Conservation (phyloP, 1,140 invertebrate species). For the Solen grandis region DNA sequence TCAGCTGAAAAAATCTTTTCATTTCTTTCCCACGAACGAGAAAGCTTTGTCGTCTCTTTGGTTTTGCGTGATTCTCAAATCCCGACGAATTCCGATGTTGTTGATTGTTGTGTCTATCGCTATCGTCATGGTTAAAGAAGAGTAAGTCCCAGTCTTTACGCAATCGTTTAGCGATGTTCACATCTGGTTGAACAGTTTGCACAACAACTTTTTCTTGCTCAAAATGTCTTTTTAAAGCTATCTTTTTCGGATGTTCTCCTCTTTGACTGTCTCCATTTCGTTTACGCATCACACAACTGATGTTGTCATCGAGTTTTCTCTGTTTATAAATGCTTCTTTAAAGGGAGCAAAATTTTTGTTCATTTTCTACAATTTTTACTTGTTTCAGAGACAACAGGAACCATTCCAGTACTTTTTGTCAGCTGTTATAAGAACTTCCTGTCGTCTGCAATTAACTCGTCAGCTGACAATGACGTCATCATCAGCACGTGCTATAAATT, state of each 20-base stretch:
- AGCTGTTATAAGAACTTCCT: conserved; percentile 28
- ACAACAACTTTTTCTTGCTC: conserved; percentile 48
- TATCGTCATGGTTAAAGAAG: conserved; percentile 22
- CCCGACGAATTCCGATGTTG: not conserved
- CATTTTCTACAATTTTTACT: too few species aligned
- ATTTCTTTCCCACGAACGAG: conserved; percentile 75
- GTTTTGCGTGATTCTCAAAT: not conserved
- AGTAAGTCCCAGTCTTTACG: conserved; percentile 52
- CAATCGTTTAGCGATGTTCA: conserved; percentile 12
- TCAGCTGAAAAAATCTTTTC: conserved; percentile 71
- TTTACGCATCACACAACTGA: too few species aligned
- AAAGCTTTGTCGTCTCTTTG: conserved; percentile 60
- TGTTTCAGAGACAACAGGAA: too few species aligned
- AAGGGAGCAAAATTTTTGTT: too few species aligned
- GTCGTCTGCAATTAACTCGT: conserved; percentile 43
- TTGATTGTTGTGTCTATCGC: not conserved
- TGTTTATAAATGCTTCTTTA: too few species aligned
- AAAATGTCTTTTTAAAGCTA: conserved; percentile 44
- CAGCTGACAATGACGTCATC: too few species aligned
- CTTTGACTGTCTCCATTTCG: not conserved
- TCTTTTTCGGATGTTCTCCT: conserved; percentile 43
- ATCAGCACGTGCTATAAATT: too few species aligned
- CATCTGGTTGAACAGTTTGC: conserved; percentile 7
- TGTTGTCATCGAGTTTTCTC: too few species aligned
- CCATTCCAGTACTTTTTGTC: too few species aligned